Evolutionary conservation across 2,888 invertebrate genomes (phyloP), one percentile per base, ranked within the genome.

Genomic region (Diarsia brunnea): DNA sequence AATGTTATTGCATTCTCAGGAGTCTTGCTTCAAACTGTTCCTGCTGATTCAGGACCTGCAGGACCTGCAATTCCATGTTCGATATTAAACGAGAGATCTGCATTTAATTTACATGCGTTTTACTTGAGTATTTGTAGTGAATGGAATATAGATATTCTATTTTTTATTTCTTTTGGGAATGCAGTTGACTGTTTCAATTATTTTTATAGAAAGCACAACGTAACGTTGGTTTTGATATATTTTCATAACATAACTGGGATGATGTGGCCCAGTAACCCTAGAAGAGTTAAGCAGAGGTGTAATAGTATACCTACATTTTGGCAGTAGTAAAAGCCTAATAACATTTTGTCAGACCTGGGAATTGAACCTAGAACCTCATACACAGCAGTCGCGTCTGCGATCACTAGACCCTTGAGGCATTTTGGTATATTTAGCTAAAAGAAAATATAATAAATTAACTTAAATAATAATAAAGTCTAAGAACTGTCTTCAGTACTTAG

Each of bases 1-100:
- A 87, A 87, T 82, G 85, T 81, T 86, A 85, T 75, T 85, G 82
- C 80, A 81, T 85, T 79, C 81, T 80, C 78, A 71, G 60, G 53
- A 81, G 70, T 74, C 65, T 66, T 64, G 27, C 71, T 53, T 65
- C 75, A 68, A 79, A 78, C 43, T 78, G 38, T 78, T 75, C 63
- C 68, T 53, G 75, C 81, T 81, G 78, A 82, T 64, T 75, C 84
- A 75, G 53, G 24, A 70, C 24, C n/a, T 60, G 53, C 53, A 27
- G 60, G 24, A 69, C 24, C 19, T 63, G 38, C 38, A 27, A 53
- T 19, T 69, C 58, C 51, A 79, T 69, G 71, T 76, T 70, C 61
- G 19, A 78, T 73, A 75, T 67, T 69, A 69, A 63, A 74, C 45
- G 11, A 51, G 58, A 43, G 69, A 67, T 70, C 27, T 68, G 53